phyloP scores from a whole-genome alignment of 2,113 vertebrate species.

The Alligator mississippiensis region DNA sequence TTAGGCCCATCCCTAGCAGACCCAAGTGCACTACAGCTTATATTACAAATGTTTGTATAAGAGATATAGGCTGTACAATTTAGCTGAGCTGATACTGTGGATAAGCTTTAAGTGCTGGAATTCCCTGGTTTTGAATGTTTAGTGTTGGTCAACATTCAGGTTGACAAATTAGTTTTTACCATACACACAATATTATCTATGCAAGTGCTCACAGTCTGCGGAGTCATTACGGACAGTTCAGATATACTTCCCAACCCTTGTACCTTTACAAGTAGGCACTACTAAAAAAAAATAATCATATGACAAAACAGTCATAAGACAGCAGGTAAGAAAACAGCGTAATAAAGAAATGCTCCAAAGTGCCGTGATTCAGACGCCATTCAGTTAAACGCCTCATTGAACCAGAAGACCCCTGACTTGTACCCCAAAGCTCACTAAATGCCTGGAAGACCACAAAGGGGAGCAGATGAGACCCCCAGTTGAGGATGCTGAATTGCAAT shows the following conservation, averaged over 20 bases:
- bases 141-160: not conserved
- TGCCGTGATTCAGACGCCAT: not conserved
- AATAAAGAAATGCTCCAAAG: not conserved
- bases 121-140: not conserved
- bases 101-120: not conserved
- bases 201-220: not conserved
- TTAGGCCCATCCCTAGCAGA: not conserved
- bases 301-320: not conserved
- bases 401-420: not conserved
- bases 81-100: not conserved
- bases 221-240: not conserved
- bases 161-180: not conserved
- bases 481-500: not conserved
- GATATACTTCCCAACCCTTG: not conserved
- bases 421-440: slow-evolving; percentile 20
- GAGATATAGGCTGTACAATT: not conserved
- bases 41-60: not conserved
- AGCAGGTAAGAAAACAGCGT: fast-evolving
- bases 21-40: not conserved
- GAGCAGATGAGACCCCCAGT: not conserved
- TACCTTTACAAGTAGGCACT: not conserved
- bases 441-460: not conserved
- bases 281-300: not conserved
- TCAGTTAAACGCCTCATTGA: not conserved
- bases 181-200: not conserved